Conservation (phyloP, 2,888 invertebrate species). For the Danaus chrysippus region DNA sequence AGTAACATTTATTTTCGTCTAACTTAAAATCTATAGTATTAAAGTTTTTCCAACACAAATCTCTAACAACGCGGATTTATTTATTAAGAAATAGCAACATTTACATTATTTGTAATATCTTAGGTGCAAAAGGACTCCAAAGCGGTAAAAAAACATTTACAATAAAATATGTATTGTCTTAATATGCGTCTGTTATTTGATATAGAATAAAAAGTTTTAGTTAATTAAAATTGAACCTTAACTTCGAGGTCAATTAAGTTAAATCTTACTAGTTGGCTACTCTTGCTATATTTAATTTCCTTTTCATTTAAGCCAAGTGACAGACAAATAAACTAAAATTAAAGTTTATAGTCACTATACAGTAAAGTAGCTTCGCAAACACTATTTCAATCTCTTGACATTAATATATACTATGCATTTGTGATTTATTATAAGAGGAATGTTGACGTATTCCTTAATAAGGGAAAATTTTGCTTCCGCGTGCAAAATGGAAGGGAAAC, state of each 20-base stretch:
- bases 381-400: constrained; percentile 1
- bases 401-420: background rate
- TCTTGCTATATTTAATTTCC: background rate
- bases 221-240: too few species aligned
- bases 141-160: too few species aligned
- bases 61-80: too few species aligned
- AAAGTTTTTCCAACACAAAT: too few species aligned
- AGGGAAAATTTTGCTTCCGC: background rate
- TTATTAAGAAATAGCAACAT: too few species aligned
- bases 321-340: constrained; percentile 1
- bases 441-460: background rate
- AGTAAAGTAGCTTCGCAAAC: background rate
- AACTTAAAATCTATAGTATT: too few species aligned
- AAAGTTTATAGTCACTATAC: background rate
- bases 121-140: too few species aligned
- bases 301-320: background rate
- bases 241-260: too few species aligned
- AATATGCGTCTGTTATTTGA: background rate
- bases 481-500: background rate
- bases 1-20: too few species aligned
- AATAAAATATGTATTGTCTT: too few species aligned
- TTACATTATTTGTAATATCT: too few species aligned
- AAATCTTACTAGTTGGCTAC: background rate
- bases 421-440: background rate
- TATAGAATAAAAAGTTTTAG: background rate